Evolutionary conservation across 2,113 vertebrate species (phyloP), one percentile per base, ranked within the genome.

Genomic region (Pelvicachromis taeniatus): DNA sequence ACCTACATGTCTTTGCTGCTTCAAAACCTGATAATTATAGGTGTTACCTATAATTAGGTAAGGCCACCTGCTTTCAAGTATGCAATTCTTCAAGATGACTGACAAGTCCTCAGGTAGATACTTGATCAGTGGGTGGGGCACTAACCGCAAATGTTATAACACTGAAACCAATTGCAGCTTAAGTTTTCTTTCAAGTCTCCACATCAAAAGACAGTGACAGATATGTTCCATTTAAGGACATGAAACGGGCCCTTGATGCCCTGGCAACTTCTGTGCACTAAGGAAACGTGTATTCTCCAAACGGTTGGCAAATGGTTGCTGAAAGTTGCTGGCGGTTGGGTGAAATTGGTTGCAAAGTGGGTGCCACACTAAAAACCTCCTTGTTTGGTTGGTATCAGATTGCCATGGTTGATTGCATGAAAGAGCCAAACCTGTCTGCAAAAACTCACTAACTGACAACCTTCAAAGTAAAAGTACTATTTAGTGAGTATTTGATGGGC

Each of bases 51-150:
- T 65, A 21, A 65, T 65, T 38, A 38, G 33, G 59, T 13, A 14
- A 77, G 53, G 53, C 21, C 58, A 48, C 23, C 77, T 40, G 54
- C 40, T 81, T 73, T 70, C 61, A 48, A 73, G 42, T 21, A 23
- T 53, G 14, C 19, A 42, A 6, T 53, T 89, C 52, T 17, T 82
- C 48, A 42, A 13, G 42, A 75, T 77, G 31, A 56, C 45, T 63
- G 80, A 83, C 77, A 77, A 9, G 50, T 31, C 35, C 35, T 90
- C 70, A 81, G 35, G 81, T 84, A 19, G 59, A 21, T 86, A 88
- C 83, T 81, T 52, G 77, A 88, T 85, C 68, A 40, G 7, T 23
- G 38, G 55, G 31, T 77, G 70, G 2, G 1, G 26, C 45, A 52
- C 26, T n/a, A 75, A 75, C 48, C 6, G 2, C 75, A 21, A 53